Base-by-base conservation (phyloP, 2,113 vertebrate species). In the Xenopus borealis region DNA sequence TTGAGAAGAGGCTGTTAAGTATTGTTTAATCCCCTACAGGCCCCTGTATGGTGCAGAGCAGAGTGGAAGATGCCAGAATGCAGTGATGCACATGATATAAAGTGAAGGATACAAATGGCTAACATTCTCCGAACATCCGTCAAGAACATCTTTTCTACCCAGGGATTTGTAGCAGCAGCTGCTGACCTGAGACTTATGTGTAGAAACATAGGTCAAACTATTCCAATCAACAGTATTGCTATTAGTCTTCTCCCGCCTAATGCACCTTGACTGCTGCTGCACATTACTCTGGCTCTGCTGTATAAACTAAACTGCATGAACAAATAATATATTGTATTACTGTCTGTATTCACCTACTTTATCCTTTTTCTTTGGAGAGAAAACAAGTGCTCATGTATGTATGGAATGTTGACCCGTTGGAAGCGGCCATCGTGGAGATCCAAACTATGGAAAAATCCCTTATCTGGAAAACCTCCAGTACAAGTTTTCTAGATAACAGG, bases 41-140 rank as follows among this genome's bases (percentile, higher is more conserved):
- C 46, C 20, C 55, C 11, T 23, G 27, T 30, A 19, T 58, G 11
- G 66, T 30, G 14, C 16, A 30, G 44, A 52, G 1, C n/a, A 14
- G 6, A 63, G 59, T 19, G 19, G 16, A 45, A 27, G 59, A 70
- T 70, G 65, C 59, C 9, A 14, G 67, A 55, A 12, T 46, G 46
- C 74, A 58, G 59, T 57, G 58, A 70, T 40, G 74, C 74, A 69
- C 50, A 63, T 70, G 66, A 77, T 77, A 45, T 7, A 19, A 77
- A 77, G 74, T 77, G 74, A 77, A 77, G 57, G 74, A 30, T 63
- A 70, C 74, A 77, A 77, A 77, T 70, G 74, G 40, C 47, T 63
- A 55, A 50, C 66, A 52, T 12, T 62, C 66, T 50, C 62, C 2
- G 14, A 77, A 69, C 59, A 77, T 69, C 72, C 47, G 62, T 73